Evolutionary conservation across 2,797 vertebrate species (phyloP).

Genomic region (Tadarida brasiliensis): DNA sequence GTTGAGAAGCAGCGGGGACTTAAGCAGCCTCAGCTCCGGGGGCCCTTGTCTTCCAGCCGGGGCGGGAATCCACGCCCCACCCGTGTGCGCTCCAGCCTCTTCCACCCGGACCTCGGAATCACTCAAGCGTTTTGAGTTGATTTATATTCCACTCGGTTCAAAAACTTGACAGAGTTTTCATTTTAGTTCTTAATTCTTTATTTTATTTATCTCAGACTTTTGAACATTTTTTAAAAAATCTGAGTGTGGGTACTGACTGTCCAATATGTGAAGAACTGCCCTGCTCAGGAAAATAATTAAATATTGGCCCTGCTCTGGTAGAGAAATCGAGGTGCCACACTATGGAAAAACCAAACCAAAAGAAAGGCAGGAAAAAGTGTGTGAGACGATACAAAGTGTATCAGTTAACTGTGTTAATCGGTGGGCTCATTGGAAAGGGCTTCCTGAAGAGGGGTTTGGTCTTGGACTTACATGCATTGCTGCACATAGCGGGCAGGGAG

Average conservation of each 20-base stretch:
- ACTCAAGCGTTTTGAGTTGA: neutral
- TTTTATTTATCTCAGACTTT: neutral
- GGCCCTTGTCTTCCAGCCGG: neutral
- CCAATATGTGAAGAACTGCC: neutral
- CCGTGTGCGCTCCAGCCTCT: accelerated
- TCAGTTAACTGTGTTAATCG: neutral
- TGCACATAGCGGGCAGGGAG: neutral
- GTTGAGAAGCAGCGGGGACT: neutral
- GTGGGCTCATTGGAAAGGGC: neutral
- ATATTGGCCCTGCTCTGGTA: neutral
- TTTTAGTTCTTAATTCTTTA: constrained; percentile 22
- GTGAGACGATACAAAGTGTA: neutral
- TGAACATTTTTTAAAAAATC: neutral
- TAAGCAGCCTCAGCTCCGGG: neutral
- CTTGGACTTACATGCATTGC: neutral
- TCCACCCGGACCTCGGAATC: neutral
- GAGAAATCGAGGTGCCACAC: neutral
- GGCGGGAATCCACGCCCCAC: neutral
- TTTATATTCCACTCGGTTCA: neutral
- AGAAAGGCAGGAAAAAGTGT: neutral
- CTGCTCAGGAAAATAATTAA: neutral
- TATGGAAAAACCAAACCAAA: neutral
- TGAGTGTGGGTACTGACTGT: neutral
- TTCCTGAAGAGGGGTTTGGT: neutral
- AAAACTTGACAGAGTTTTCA: neutral